phyloP scores from a whole-genome alignment of 2,888 invertebrate genomes.

The Urechis unicinctus region DNA sequence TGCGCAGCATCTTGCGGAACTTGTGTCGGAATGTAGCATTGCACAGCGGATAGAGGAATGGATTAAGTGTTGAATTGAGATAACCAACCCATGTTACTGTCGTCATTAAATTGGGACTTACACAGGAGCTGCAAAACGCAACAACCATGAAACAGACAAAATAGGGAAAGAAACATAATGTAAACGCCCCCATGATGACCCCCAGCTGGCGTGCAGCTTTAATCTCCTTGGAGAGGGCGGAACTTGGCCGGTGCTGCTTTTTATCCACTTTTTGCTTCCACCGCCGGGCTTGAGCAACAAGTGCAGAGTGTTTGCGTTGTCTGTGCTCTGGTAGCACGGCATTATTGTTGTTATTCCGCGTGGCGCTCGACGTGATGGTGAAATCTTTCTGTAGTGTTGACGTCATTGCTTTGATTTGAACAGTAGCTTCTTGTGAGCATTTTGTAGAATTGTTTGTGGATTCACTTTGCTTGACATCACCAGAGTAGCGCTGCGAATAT shows the following conservation, averaged over 20 bases:
- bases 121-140: conserved; percentile 54
- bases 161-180: conserved; percentile 60
- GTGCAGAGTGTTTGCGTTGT: conserved; percentile 8
- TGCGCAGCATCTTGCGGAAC: conserved; percentile 37
- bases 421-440: not conserved
- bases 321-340: not conserved
- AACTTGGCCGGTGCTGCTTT: conserved; percentile 13
- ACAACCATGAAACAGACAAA: conserved; percentile 57
- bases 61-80: conserved; percentile 55
- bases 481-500: too few relatives aligned
- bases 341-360: not conserved
- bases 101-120: conserved; percentile 49
- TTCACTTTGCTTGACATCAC: too few relatives aligned
- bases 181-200: conserved; percentile 58
- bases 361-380: not conserved
- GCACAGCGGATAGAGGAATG: conserved; percentile 55
- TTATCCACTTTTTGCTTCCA: conserved; percentile 38
- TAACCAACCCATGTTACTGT: conserved; percentile 56
- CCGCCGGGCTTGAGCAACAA: conserved; percentile 13
- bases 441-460: too few relatives aligned
- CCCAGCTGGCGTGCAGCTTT: conserved; percentile 59
- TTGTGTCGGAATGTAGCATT: conserved; percentile 53
- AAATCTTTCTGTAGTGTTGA: not conserved
- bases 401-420: not conserved
- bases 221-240: conserved; percentile 42